Evolutionary conservation across 2,797 vertebrate genomes (phyloP).

Genomic region (Pogonophryne albipinna): DNA sequence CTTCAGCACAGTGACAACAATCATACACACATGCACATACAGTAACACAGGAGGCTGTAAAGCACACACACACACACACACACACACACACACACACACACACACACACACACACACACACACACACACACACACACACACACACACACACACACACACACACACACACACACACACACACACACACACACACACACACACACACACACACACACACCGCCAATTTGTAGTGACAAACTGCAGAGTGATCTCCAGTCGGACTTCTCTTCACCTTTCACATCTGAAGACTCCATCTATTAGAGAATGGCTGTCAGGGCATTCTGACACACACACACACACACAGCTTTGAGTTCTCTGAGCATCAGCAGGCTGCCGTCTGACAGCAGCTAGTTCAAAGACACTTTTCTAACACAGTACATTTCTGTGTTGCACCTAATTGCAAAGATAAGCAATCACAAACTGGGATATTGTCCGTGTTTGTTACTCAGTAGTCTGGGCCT

Average conservation of each 20-base stretch:
- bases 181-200: not conserved
- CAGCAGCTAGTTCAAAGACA: conserved; percentile 29
- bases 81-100: not conserved
- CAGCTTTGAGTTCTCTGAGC: conserved; percentile 16
- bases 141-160: not conserved
- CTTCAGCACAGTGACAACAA: too few species aligned
- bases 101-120: not conserved
- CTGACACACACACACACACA: conserved; percentile 11
- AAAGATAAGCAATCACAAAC: not conserved
- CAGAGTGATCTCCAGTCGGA: conserved; percentile 49
- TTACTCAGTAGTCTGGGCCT: not conserved
- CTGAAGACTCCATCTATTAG: conserved; percentile 57
- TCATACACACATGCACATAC: not conserved
- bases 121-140: not conserved
- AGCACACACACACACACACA: too few species aligned
- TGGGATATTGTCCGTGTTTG: not conserved
- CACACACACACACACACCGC: not conserved
- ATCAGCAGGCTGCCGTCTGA: conserved; percentile 9
- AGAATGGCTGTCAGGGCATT: too few species aligned
- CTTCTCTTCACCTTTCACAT: conserved; percentile 65
- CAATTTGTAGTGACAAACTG: conserved; percentile 68
- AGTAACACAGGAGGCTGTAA: too few species aligned
- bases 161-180: not conserved
- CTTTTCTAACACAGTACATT: not conserved
- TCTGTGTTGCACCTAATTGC: not conserved